Percentiles rank a stretch among this genome's conserved stretches.
Evolutionary conservation across 2,113 vertebrate genomes (phyloP).

Genomic region (Pogonocichla stellata): DNA sequence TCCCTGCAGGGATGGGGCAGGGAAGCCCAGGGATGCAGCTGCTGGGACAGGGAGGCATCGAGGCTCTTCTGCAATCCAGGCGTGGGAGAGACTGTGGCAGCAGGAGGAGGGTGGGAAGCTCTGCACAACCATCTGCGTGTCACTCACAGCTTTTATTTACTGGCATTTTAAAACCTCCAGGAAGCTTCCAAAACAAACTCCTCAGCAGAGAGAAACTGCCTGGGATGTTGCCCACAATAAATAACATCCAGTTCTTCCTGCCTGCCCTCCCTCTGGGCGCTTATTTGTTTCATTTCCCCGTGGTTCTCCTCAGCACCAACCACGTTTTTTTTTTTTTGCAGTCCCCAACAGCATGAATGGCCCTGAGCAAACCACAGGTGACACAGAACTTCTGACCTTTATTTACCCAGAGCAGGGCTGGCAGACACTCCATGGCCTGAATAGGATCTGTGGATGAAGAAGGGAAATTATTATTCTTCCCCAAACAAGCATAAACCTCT

Average conservation of each 20-base stretch:
- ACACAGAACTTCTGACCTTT: background rate
- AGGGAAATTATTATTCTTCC: background rate
- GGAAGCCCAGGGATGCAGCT: background rate
- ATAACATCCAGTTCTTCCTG: background rate
- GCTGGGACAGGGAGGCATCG: fast-evolving
- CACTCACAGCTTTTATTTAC: background rate
- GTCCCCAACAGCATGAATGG: background rate
- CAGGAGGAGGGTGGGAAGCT: background rate
- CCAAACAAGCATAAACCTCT: background rate
- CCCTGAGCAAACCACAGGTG: background rate
- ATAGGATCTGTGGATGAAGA: background rate
- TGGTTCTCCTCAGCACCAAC: background rate
- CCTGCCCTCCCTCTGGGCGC: background rate
- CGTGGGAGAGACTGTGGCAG: fast-evolving
- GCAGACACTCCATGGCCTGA: background rate
- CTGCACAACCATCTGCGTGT: background rate
- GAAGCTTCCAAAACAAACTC: constrained; percentile 2
- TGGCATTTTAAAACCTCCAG: background rate
- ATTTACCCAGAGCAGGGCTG: fast-evolving
- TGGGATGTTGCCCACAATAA: background rate
- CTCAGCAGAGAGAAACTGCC: background rate
- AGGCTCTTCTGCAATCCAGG: background rate
- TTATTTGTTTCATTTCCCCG: background rate
- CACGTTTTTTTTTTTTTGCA: background rate
- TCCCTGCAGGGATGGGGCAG: background rate